phyloP scores from a whole-genome alignment of 2,888 invertebrate genomes.

The Cryptus viduatorius region DNA sequence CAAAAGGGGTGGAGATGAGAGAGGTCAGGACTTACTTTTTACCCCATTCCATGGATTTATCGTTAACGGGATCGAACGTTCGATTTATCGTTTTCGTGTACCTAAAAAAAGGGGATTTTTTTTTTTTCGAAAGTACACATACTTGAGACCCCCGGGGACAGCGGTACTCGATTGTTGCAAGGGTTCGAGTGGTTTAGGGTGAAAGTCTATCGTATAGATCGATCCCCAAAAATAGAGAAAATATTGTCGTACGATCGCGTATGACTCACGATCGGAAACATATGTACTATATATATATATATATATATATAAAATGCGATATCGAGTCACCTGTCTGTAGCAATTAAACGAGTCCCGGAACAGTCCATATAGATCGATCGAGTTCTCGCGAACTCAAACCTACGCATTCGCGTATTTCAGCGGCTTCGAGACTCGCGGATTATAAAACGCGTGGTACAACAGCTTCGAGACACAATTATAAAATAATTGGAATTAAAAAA shows the following conservation, averaged over 20 bases:
- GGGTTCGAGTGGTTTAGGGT: background rate
- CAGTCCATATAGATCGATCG: constrained; percentile 56
- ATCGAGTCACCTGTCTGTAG: constrained; percentile 61
- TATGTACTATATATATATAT: background rate
- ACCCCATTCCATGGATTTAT: constrained; percentile 60
- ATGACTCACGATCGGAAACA: constrained; percentile 34
- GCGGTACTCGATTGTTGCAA: background rate
- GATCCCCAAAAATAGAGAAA: constrained; percentile 11
- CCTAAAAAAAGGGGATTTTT: background rate
- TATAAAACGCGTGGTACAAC: constrained; percentile 18
- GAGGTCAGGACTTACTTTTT: constrained; percentile 51
- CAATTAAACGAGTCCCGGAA: constrained; percentile 62
- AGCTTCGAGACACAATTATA: constrained; percentile 31
- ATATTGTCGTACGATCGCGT: background rate
- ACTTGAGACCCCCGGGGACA: background rate
- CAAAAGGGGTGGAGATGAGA: constrained; percentile 33
- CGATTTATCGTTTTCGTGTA: background rate
- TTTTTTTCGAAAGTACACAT: background rate
- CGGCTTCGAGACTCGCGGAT: constrained; percentile 6
- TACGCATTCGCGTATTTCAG: constrained; percentile 43
- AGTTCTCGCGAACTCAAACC: constrained; percentile 54
- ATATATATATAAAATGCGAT: background rate
- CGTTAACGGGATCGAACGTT: background rate
- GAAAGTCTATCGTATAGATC: background rate
- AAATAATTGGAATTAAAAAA: constrained; percentile 30